phyloP scores from a whole-genome alignment of 2,797 vertebrate species.

The Gastrophryne carolinensis region DNA sequence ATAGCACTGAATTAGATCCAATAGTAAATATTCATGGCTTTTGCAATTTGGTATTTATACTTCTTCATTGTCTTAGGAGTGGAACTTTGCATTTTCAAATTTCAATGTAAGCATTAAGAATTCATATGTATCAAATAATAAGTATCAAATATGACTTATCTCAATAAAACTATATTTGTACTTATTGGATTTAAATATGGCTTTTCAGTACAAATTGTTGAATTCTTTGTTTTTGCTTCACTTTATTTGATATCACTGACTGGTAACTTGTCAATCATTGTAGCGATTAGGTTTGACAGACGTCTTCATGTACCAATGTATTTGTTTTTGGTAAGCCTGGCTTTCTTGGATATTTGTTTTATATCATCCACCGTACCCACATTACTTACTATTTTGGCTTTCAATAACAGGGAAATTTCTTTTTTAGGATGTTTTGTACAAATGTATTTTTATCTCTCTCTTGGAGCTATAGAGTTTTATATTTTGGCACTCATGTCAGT shows the following conservation, averaged over 20 bases:
- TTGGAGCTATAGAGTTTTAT: constrained; percentile 30
- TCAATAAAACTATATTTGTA: constrained; percentile 6
- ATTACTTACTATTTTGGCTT: constrained; percentile 8
- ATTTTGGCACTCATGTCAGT: constrained; percentile 31
- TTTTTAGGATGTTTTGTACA: constrained; percentile 8
- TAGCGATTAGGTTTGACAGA: not conserved
- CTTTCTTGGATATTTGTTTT: constrained; percentile 14
- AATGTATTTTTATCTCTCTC: constrained; percentile 21
- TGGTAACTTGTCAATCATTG: constrained; percentile 22
- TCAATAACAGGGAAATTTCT: not conserved
- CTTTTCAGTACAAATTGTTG: not conserved
- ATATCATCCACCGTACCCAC: constrained; percentile 32
- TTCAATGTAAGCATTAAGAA: too few relatives aligned
- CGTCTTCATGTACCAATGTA: constrained; percentile 13
- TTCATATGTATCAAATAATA: too few relatives aligned
- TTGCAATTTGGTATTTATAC: too few relatives aligned
- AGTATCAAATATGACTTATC: not conserved
- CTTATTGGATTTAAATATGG: constrained; percentile 20
- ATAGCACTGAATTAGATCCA: too few relatives aligned
- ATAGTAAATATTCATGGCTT: too few relatives aligned
- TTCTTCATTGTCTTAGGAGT: too few relatives aligned
- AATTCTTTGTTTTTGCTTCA: not conserved
- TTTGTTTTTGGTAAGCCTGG: constrained; percentile 7
- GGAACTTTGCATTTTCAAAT: too few relatives aligned
- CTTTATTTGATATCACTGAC: constrained; percentile 16